Percentiles rank a stretch among this genome's conserved stretches.
phyloP scores from a whole-genome alignment of 30 jellyfish, hydroid and myxozoan species.

The Hydractinia symbiolongicarpus region DNA sequence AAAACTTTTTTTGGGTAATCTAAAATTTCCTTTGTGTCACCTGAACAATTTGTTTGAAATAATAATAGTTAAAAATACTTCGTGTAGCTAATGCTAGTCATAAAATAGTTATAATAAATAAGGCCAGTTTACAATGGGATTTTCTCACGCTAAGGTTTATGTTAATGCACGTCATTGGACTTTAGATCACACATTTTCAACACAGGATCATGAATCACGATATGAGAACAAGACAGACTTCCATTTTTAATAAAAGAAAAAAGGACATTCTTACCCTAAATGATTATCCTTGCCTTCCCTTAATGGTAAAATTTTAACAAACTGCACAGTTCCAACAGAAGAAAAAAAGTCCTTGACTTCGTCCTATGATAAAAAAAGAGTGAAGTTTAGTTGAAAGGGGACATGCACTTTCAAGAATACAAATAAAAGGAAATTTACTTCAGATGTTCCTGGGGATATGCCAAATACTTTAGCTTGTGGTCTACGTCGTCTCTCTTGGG shows the following conservation, averaged over 20 bases:
- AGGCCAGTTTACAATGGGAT: too few species aligned
- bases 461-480: conserved; percentile 48
- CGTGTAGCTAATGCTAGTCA: too few species aligned
- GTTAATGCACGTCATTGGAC: too few species aligned
- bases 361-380: conserved; percentile 36
- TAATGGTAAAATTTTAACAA: conserved; percentile 58
- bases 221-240: too few species aligned
- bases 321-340: conserved; percentile 54
- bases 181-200: too few species aligned
- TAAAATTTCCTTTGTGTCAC: too few species aligned
- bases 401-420: not conserved
- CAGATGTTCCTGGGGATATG: conserved; percentile 23
- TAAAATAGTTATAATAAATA: too few species aligned
- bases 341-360: conserved; percentile 49
- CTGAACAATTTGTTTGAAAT: too few species aligned
- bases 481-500: not conserved
- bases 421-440: conserved; percentile 4
- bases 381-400: not conserved
- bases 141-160: too few species aligned
- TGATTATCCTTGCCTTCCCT: conserved; percentile 79
- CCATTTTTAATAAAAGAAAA: not conserved
- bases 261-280: conserved; percentile 50
- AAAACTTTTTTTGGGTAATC: too few species aligned
- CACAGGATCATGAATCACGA: too few species aligned
- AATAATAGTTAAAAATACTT: too few species aligned